Evolutionary conservation across 2,797 vertebrate genomes (phyloP).

Genomic region (Acipenser ruthenus): DNA sequence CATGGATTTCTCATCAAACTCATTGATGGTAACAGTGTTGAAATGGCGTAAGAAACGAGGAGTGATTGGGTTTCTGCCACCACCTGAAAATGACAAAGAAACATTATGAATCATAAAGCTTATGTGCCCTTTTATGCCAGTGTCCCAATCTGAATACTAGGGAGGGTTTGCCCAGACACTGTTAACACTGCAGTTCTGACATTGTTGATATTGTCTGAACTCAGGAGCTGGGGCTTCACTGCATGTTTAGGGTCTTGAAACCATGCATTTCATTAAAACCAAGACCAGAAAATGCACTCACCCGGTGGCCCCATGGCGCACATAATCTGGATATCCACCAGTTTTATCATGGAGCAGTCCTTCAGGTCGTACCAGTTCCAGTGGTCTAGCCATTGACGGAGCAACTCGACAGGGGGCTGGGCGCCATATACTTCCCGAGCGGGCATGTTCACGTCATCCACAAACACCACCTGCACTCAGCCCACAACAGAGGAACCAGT

Average conservation of each 20-base stretch:
- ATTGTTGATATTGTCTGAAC: no score
- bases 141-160: no score
- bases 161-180: no score
- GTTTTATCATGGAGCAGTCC: constrained; percentile 74
- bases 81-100: constrained; percentile 52
- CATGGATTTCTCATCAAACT: constrained; percentile 83
- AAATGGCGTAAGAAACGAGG: constrained; percentile 79
- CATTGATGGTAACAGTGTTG: constrained; percentile 79
- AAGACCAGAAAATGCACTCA: constrained; percentile 33
- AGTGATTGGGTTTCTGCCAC: constrained; percentile 79
- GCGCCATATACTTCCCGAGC: constrained; percentile 81
- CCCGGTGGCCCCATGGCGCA: constrained; percentile 89
- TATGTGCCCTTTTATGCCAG: no score
- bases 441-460: constrained; percentile 91
- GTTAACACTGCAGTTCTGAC: no score
- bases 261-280: no score
- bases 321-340: constrained; percentile 77
- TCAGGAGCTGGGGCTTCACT: no score
- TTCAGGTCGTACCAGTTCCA: constrained; percentile 88
- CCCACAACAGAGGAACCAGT: not conserved
- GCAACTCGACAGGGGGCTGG: constrained; percentile 83
- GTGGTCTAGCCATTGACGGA: constrained; percentile 86
- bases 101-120: no score
- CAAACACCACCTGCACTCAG: constrained; percentile 72
- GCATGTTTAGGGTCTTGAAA: no score